Percentiles rank a stretch among this genome's conserved stretches.
Conservation (phyloP, 1,140 invertebrate species). For the Eubasilissa regina region DNA sequence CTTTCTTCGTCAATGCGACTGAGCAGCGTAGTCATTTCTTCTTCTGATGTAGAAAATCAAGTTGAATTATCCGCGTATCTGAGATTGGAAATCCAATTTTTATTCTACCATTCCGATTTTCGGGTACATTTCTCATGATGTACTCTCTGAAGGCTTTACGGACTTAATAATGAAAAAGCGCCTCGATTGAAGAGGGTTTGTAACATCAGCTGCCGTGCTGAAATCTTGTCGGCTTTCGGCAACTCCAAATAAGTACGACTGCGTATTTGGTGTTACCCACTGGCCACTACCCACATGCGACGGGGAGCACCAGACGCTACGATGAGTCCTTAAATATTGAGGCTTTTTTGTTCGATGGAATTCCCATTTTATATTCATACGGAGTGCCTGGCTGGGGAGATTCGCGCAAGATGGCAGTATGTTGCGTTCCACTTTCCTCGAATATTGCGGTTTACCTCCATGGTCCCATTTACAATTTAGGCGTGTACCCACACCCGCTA, state of each 20-base stretch:
- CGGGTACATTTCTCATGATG: too few species aligned
- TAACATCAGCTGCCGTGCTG: not conserved
- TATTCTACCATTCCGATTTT: too few species aligned
- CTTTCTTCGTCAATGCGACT: too few species aligned
- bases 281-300: not conserved
- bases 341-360: not conserved
- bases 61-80: too few species aligned
- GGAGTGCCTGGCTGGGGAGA: not conserved
- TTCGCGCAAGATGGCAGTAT: not conserved
- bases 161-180: not conserved
- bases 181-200: constrained; percentile 2
- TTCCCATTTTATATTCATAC: constrained; percentile 2
- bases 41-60: too few species aligned
- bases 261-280: constrained; percentile 30
- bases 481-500: too few species aligned
- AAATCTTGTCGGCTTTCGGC: constrained; percentile 20
- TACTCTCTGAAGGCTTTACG: too few species aligned
- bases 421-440: not conserved
- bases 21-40: too few species aligned
- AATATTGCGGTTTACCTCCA: too few species aligned
- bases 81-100: too few species aligned
- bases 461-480: too few species aligned
- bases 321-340: constrained; percentile 2
- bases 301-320: not conserved
- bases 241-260: constrained; percentile 24